Base-by-base conservation (phyloP, 2,888 invertebrate species). In the Loripinus fragilis region DNA sequence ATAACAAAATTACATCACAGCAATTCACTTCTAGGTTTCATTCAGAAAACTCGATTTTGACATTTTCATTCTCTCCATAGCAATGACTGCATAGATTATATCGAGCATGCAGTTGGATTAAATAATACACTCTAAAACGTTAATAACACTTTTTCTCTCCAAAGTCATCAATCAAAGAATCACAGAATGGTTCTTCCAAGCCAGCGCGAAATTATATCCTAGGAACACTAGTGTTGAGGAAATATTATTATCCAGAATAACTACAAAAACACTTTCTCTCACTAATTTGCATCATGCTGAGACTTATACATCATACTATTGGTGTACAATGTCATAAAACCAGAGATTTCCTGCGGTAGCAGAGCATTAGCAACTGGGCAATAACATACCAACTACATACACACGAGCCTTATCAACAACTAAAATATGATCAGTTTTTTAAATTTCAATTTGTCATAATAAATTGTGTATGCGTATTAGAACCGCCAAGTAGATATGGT, bases 321-420 rank as follows among this genome's bases (percentile, higher is more conserved):
- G 60, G 33, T 33, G 33, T 60, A 12, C 33, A 23, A 33, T 60
- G 60, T 60, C 60, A 60, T 60, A 60, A 60, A 60, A 60, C 25
- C 30, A 33, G 10, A 10, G 60, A 28, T 28, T 33, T 60, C 8
- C 8, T 60, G n/a, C n/a, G n/a, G n/a, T n/a, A n/a, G n/a, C n/a
- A n/a, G n/a, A n/a, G n/a, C n/a, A n/a, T n/a, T n/a, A n/a, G 1
- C 2, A 20, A 15, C 2, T 60, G 60, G 33, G 7, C 20, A 17
- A 12, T 17, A 23, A 20, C 30, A 33, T 60, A 33, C 33, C 60
- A 33, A 20, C 33, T 28, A 60, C 52, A 52, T 52, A 52, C 52
- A 23, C 45, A 45, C 8, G 7, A 41, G 41, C 15, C 15, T n/a
- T n/a, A n/a, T n/a, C n/a, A n/a, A n/a, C n/a, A n/a, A n/a, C n/a